phyloP scores from a whole-genome alignment of 2,888 invertebrate species.

The Dromius quadrimaculatus region DNA sequence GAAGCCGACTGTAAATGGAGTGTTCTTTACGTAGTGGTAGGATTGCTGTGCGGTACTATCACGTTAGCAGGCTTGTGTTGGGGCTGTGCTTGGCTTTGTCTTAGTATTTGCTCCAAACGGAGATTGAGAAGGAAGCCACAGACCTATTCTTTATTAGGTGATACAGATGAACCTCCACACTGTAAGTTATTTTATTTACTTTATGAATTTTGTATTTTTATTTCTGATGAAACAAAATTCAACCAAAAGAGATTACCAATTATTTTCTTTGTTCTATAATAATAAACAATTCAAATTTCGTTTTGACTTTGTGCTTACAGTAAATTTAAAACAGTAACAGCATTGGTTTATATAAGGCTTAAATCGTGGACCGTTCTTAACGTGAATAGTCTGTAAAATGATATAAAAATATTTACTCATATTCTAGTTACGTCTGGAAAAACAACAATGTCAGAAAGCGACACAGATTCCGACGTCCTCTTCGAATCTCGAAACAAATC shows the following conservation, averaged over 20 bases:
- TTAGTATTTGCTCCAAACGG: constrained; percentile 68
- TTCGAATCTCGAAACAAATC: constrained; percentile 81
- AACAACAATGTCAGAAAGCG: constrained; percentile 79
- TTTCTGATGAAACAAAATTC: too few relatives aligned
- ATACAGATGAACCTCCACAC: constrained; percentile 75
- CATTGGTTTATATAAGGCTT: too few relatives aligned
- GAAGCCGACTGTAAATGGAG: constrained; percentile 87
- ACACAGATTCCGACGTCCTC: constrained; percentile 87
- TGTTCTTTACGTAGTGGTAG: constrained; percentile 89
- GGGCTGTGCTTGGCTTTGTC: constrained; percentile 75
- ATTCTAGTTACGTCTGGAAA: constrained; percentile 73
- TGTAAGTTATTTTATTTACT: constrained; percentile 70
- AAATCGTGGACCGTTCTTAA: too few relatives aligned
- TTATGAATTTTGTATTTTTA: too few relatives aligned
- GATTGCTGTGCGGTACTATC: constrained; percentile 72
- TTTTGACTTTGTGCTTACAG: too few relatives aligned
- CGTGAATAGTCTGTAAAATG: too few relatives aligned
- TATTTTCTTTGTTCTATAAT: too few relatives aligned
- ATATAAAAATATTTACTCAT: too few relatives aligned
- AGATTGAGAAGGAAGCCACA: constrained; percentile 70
- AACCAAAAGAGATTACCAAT: too few relatives aligned
- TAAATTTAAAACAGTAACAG: too few relatives aligned
- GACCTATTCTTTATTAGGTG: constrained; percentile 79
- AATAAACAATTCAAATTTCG: too few relatives aligned
- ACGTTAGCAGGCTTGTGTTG: constrained; percentile 72